phyloP scores from a whole-genome alignment of 2,797 vertebrate species.

The Rhinichthys osculus region DNA sequence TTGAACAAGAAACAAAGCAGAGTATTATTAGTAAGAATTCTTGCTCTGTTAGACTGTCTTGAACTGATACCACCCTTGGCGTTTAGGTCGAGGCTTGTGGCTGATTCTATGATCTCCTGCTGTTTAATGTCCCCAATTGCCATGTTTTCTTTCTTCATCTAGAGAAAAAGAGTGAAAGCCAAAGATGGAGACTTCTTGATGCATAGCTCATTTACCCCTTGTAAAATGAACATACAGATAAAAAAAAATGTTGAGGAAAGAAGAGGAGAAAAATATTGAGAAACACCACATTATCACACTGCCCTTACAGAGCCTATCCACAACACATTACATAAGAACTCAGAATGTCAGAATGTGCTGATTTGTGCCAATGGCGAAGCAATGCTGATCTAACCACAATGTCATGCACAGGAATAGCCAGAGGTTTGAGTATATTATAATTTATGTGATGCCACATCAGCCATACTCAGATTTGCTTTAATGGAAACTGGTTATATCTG shows the following conservation, averaged over 20 bases:
- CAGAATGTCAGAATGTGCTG: constrained; percentile 24
- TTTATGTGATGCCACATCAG: constrained; percentile 33
- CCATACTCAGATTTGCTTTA: constrained; percentile 8
- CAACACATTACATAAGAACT: constrained; percentile 38
- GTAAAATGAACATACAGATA: not conserved
- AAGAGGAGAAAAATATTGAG: not conserved
- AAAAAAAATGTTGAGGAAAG: not conserved
- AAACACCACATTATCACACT: constrained; percentile 4
- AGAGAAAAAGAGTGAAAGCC: not conserved
- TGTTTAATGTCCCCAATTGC: constrained; percentile 1
- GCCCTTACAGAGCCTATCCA: constrained; percentile 7
- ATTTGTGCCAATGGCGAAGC: constrained; percentile 33
- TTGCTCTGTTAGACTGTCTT: not conserved
- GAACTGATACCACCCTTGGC: constrained; percentile 9
- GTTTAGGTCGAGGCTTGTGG: not conserved
- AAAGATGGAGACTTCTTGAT: not conserved
- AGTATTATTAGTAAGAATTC: not conserved
- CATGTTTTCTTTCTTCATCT: not conserved
- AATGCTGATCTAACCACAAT: constrained; percentile 26
- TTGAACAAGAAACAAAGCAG: not conserved
- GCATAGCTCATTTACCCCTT: not conserved
- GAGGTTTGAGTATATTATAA: constrained; percentile 35
- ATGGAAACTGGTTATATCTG: not conserved
- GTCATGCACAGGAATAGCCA: constrained; percentile 32
- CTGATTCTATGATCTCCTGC: constrained; percentile 7